phyloP scores from a whole-genome alignment of 1,140 invertebrate genomes.

The Drosophila pseudoobscura region DNA sequence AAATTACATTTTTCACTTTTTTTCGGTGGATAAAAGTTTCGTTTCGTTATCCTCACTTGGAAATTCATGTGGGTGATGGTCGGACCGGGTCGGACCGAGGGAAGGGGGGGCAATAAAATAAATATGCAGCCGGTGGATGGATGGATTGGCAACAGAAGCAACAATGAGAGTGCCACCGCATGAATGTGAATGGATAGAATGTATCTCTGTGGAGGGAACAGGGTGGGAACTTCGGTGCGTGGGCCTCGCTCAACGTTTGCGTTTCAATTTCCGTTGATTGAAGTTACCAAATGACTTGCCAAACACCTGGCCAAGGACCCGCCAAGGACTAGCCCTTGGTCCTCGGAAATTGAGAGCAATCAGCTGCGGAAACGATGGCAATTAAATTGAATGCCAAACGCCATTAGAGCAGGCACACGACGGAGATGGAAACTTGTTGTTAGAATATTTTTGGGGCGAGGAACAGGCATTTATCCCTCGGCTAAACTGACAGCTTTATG shows the following conservation, averaged over 20 bases:
- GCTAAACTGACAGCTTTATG: conserved; percentile 24
- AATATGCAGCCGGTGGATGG: conserved; percentile 53
- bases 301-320: conserved; percentile 53
- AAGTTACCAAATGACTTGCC: conserved; percentile 65
- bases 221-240: not conserved
- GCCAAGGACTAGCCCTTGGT: conserved; percentile 25
- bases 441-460: conserved; percentile 27
- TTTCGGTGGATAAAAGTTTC: conserved; percentile 48
- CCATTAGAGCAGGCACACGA: conserved; percentile 41
- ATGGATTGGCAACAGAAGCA: conserved; percentile 50
- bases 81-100: not conserved
- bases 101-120: conserved; percentile 58
- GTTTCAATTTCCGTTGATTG: conserved; percentile 80
- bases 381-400: conserved; percentile 73
- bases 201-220: conserved; percentile 2
- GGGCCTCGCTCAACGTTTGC: conserved; percentile 38
- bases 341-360: conserved; percentile 54
- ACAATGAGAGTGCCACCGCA: conserved; percentile 13
- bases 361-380: conserved; percentile 65
- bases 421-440: conserved; percentile 37
- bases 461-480: conserved; percentile 31
- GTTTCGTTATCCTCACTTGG: conserved; percentile 31
- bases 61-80: conserved; percentile 36
- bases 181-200: not conserved
- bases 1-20: conserved; percentile 62